Percentiles rank a stretch among this genome's conserved stretches.
These are phyloP conservation scores for Prorops nasuta DNA, from an alignment of 1,140 invertebrate genomes.

Conservation along the genomic window DNA sequence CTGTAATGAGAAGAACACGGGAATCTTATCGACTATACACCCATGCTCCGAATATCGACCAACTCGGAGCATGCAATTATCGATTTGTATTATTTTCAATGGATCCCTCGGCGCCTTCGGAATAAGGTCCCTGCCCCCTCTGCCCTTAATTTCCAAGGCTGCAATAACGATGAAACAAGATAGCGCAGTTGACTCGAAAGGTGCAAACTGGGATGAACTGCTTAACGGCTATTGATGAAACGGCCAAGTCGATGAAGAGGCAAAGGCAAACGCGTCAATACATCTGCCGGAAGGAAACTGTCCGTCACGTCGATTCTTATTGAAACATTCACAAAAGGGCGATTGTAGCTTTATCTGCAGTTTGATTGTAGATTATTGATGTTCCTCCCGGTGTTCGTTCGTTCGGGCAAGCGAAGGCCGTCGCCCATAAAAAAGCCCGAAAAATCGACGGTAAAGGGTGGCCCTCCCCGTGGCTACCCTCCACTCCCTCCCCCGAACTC, in stretches of 20 bases:
- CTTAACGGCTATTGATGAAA: too few relatives aligned
- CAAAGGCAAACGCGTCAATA: too few relatives aligned
- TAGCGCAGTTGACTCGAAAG: too few relatives aligned
- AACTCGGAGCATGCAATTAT: constrained; percentile 30
- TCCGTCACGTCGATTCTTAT: constrained; percentile 46
- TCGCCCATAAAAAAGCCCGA: constrained; percentile 48
- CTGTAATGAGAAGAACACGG: constrained; percentile 30
- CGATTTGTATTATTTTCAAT: constrained; percentile 17
- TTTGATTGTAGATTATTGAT: constrained; percentile 59
- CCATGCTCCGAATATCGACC: constrained; percentile 22
- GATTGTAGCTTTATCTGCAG: constrained; percentile 56
- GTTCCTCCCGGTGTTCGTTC: constrained; percentile 52
- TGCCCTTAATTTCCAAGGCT: too few relatives aligned
- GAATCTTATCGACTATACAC: constrained; percentile 28
- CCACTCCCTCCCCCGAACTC: not conserved
- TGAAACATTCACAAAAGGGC: constrained; percentile 54
- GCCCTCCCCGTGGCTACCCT: constrained; percentile 20
- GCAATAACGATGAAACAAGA: too few relatives aligned
- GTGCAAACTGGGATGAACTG: too few relatives aligned
- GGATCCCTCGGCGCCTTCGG: constrained; percentile 4
- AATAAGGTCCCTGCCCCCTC: constrained; percentile 26
- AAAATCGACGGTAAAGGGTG: constrained; percentile 46
- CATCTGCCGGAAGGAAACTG: constrained; percentile 30
- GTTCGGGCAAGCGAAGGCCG: constrained; percentile 47
- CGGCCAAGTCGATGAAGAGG: too few relatives aligned